Evolutionary conservation across 2,797 vertebrate genomes (phyloP), one percentile per base, ranked within the genome.

Genomic region (Cyprinodon diabolis): DNA sequence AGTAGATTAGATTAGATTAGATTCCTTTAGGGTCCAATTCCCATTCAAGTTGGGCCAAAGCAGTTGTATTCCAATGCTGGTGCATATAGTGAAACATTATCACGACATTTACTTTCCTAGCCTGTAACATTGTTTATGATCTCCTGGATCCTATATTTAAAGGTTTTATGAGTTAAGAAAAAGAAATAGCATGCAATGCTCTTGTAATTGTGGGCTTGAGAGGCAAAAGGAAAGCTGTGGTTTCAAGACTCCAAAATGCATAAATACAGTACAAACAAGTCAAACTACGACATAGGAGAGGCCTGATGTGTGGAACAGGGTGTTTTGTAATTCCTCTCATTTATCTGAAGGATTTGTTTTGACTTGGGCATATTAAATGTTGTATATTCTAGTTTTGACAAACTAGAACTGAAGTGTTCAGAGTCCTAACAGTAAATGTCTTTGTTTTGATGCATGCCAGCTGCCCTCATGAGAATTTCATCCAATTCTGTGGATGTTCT

Each of bases 261-360:
- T 30, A 35, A 75, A 75, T 4, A 63, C 51, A 75, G 69, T 4
- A 63, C 51, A 69, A 49, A 30, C 17, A 51, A 68, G 15, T 37
- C 23, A 13, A 25, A 48, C 23, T 62, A 51, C 45, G 30, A 51
- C 6, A 11, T 2, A 49, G 35, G 0, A 8, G 25, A 25, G 5
- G 25, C 4, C 9, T 35, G 47, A 67, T 49, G 47, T 47, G 40
- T 49, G 8, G 43, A 51, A n/a, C 17, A 37, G 2, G 15, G 25
- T 55, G n/a, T 48, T 65, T 17, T 52, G 54, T 40, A 23, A 23
- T 43, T 19, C 12, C 9, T 43, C 43, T 25, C 10, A 25, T 49
- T 21, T 25, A 7, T 17, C 7, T n/a, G 23, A 37, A 9, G 17
- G 21, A 40, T 66, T 57, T 58, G 47, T 67, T 66, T 60, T 58